Evolutionary conservation across 2,797 vertebrate genomes (phyloP), one percentile per base, ranked within the genome.

Genomic region (Selene dorsalis): DNA sequence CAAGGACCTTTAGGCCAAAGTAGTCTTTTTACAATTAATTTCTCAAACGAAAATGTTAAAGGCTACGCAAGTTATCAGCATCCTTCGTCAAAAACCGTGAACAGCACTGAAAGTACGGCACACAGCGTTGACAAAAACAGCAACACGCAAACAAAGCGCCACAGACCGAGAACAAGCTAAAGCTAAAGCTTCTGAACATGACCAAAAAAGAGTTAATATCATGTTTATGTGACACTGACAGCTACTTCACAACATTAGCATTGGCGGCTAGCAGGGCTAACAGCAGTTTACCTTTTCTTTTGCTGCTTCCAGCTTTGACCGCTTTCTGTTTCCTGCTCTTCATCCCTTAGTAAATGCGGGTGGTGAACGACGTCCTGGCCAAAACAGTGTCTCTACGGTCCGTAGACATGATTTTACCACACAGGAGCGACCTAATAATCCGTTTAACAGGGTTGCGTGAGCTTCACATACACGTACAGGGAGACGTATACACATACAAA

Each of bases 321-420:
- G 79, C 24, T 76, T 86, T 92, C 6, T 74, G 63, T 41, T 87
- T 93, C 80, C 87, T 92, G 87, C 82, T 93, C 88, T 94, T 95
- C 95, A 95, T 96, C 38, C 61, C 87, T 87, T 72, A 77, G 18
- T 45, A 41, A 71, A 63, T 5, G 60, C 17, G 16, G 12, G 24
- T 5, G 10, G n/a, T 50, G 41, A 72, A 26, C 8, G n/a, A 24
- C 4, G 67, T 5, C 39, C 65, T n/a, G 30, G 30, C 24, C 28
- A 17, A 22, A 62, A 53, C 52, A 38, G 32, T 4, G 18, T 32
- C 8, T 13, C 12, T 32, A 61, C n/a, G 8, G 10, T 58, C 8
- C 39, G 8, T 28, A 61, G 43, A 4, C 91, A 92, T 91, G 32
- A 14, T 79, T 63, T 56, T 58, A 56, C 67, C 41, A 45, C 63